Percentiles rank a stretch among this genome's conserved stretches.
Conservation (phyloP, 2,888 invertebrate species). For the Marasmarcha lunaedactyla region DNA sequence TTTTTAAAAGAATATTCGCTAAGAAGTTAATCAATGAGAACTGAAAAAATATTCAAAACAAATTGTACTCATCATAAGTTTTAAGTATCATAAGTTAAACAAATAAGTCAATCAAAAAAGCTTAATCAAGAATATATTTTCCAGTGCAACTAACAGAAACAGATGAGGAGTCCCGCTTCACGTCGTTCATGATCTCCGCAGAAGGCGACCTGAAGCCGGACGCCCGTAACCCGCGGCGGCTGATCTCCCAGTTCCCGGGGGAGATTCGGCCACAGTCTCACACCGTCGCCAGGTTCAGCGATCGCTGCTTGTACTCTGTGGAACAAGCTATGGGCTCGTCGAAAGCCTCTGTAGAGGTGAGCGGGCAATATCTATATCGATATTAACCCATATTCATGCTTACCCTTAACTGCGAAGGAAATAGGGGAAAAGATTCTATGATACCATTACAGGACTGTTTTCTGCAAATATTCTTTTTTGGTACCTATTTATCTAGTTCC, state of each 20-base stretch:
- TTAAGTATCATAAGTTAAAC: too few relatives aligned
- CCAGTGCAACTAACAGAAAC: constrained; percentile 41
- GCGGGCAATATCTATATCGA: too few relatives aligned
- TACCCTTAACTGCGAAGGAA: too few relatives aligned
- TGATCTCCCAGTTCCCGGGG: constrained; percentile 35
- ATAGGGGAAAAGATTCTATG: too few relatives aligned
- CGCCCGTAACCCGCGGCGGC: constrained; percentile 38
- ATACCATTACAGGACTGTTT: too few relatives aligned
- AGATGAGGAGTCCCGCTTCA: constrained; percentile 41
- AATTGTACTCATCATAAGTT: too few relatives aligned
- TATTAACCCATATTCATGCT: too few relatives aligned
- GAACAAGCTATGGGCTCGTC: constrained; percentile 37
- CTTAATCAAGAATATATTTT: constrained; percentile 7
- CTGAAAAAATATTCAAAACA: too few relatives aligned
- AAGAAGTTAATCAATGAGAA: too few relatives aligned
- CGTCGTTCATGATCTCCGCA: constrained; percentile 50
- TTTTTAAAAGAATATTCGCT: too few relatives aligned
- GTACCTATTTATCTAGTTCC: background rate
- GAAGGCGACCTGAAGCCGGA: constrained; percentile 48
- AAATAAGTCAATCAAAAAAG: too few relatives aligned
- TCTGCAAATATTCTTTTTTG: too few relatives aligned
- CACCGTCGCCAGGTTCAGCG: constrained; percentile 40
- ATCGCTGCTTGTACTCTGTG: constrained; percentile 46
- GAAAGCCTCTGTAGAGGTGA: constrained; percentile 44
- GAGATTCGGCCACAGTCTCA: constrained; percentile 34